Evolutionary conservation across 2,113 vertebrate species (phyloP).

Genomic region (Campylomormyrus numenius): DNA sequence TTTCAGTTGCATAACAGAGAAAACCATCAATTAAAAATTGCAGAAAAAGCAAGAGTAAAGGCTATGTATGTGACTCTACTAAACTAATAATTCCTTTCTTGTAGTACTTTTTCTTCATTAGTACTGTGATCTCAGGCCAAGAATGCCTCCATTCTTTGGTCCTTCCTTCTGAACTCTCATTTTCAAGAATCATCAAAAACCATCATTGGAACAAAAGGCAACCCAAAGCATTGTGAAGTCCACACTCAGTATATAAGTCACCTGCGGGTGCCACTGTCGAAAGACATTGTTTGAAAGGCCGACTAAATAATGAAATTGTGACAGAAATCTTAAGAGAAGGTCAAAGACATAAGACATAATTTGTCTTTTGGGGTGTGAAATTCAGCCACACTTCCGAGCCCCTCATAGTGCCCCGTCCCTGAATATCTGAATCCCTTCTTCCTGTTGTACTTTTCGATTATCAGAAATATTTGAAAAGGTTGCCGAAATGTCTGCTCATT

Average conservation of each 20-base stretch:
- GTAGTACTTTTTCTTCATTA: not conserved
- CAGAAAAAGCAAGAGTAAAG: not conserved
- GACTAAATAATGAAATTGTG: not conserved
- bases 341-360: no score
- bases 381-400: no score
- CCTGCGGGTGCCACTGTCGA: not conserved
- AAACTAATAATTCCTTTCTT: not conserved
- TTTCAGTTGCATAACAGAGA: not conserved
- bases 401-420: no score
- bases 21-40: not conserved
- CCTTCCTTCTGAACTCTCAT: constrained; percentile 20
- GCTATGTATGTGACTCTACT: not conserved
- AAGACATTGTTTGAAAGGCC: constrained; percentile 11
- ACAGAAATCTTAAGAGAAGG: not conserved
- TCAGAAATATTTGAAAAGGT: not conserved
- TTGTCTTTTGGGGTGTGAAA: no score
- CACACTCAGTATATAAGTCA: constrained; percentile 25
- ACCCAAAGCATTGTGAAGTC: constrained; percentile 12
- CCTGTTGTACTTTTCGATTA: not conserved
- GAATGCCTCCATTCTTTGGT: not conserved
- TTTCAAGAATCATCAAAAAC: not conserved
- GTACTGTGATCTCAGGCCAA: not conserved
- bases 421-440: not conserved
- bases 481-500: not conserved
- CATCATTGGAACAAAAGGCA: constrained; percentile 19